Evolutionary conservation across 2,113 vertebrate genomes (phyloP), one percentile per base, ranked within the genome.

Genomic region (Chlorodrepanis virens): DNA sequence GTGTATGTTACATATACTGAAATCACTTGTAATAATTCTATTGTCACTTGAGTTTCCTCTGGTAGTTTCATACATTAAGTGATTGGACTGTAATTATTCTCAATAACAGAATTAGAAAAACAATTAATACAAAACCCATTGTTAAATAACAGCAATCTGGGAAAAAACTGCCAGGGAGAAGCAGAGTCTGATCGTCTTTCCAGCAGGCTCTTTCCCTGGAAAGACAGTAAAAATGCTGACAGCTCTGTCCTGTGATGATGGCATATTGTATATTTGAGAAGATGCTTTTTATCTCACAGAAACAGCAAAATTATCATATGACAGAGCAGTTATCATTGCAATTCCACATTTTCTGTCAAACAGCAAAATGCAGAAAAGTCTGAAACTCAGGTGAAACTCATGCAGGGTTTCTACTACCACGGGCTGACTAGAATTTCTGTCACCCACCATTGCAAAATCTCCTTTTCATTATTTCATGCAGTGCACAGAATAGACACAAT

Each of bases 311-410:
- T 95, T 93, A 82, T 77, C 93, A 53, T 92, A 83, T 72, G 74
- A 90, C 68, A 93, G 79, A 83, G 27, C 20, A 25, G 18, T 96
- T 97, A 77, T 89, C 90, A 93, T 92, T 84, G 94, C 89, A 97
- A 98, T 92, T 64, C 39, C 53, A 91, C 59, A 86, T 82, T 91
- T 83, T 88, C 87, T 91, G 84, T 93, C 93, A 91, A 91, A 90
- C 17, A 77, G 74, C 45, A 94, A 96, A 95, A 94, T 69, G 60
- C 60, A 84, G 28, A 56, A 72, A 83, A 31, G 65, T 81, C 17
- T 71, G 85, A 83, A 95, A 86, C 9, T 68, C 87, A 67, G 53
- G 64, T 85, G 78, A 82, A 84, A 89, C 44, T 88, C n/a, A 33
- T 37, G 49, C 31, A 67, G 33, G 40, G 20, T 80, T 92, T 95